Conservation (phyloP, 2,888 invertebrate genomes). For the Drosophila nigritarsus region DNA sequence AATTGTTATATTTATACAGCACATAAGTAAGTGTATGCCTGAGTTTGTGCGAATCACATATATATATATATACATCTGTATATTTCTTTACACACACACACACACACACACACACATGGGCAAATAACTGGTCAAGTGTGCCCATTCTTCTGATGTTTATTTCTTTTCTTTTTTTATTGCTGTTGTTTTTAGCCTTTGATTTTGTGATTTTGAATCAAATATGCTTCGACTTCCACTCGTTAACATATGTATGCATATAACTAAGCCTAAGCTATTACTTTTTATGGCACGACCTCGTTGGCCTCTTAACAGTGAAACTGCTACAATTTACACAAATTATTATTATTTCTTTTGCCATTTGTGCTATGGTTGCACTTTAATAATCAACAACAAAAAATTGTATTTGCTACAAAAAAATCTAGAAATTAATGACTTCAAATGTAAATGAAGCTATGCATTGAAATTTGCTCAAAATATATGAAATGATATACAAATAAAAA, state of each 20-base stretch:
- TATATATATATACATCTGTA: background rate
- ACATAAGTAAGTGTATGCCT: background rate
- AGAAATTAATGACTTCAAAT: no score
- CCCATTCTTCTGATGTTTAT: conserved; percentile 14
- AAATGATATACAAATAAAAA: background rate
- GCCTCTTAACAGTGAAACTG: background rate
- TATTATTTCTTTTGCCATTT: background rate
- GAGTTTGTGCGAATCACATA: conserved; percentile 29
- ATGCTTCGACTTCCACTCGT: background rate
- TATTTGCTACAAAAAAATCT: no score
- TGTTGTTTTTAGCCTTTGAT: conserved; percentile 1
- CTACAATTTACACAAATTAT: background rate
- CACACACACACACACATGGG: conserved; percentile 10
- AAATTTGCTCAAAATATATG: background rate
- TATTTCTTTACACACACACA: conserved; percentile 2
- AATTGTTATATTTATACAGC: conserved; percentile 4
- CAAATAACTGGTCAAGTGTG: conserved; percentile 19
- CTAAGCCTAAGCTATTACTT: background rate
- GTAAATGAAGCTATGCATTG: no score
- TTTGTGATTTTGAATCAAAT: background rate
- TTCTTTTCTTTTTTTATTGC: conserved; percentile 2
- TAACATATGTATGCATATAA: background rate
- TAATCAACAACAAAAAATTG: background rate
- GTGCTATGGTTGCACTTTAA: background rate
- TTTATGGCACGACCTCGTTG: background rate